Base-by-base conservation (phyloP, 2,113 vertebrate species). In the Eonycteris spelaea region DNA sequence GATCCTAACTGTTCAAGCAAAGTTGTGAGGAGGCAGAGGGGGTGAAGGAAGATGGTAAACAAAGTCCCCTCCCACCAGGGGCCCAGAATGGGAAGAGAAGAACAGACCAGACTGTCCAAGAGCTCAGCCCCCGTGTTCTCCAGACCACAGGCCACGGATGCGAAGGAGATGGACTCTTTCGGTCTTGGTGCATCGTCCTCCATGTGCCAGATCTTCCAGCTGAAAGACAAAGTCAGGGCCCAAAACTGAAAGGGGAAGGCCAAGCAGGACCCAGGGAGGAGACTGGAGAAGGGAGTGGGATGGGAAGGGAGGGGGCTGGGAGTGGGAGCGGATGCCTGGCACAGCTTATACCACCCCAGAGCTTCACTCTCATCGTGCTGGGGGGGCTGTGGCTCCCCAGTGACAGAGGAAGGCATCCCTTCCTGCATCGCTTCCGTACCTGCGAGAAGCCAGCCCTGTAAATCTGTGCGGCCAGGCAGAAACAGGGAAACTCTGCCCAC, bases 101-200 rank as follows among this genome's bases (percentile, higher is more conserved):
- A 33, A 95, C 96, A 86, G 67, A 96, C 94, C 96, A 95, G 53
- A 40, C 28, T 97, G 45, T 96, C 93, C 86, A 86, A 18, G 73
- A 95, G 53, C 26, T 97, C 97, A 3, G 90, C 86, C 3, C 68
- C 97, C 65, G 15, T 7, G 79, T 97, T 96, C 61, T 97, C 95
- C 89, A 95, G 33, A 30, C 95, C 96, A 0, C 14, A 57, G 59
- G 88, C 43, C 86, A 65, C 4, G 2, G 93, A 33, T 5, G 71
- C 0, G 24, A 95, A 95, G 14, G 83, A 93, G 61, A 87, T 5
- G n/a, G 94, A 33, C 26, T 84, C 35, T 74, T 48, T 22, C 5
- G 0, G 30, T 48, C 15, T 45, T 1, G 26, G 13, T 1, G 18
- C 22, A 30, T 55, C 0, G 6, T 93, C 63, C 33, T 96, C 94